Conservation (phyloP, 2,888 invertebrate species). For the Nipponacmea schrenckii region DNA sequence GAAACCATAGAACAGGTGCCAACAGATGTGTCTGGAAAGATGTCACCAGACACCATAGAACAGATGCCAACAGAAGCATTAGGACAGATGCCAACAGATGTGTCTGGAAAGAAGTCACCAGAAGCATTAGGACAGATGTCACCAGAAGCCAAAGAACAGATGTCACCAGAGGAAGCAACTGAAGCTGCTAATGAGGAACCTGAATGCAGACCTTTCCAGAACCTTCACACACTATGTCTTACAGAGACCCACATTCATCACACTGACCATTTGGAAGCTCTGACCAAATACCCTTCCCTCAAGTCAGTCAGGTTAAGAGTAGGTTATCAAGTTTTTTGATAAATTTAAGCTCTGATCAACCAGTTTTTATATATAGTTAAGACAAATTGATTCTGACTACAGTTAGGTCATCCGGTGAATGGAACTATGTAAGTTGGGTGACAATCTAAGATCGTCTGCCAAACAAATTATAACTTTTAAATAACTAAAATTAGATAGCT, state of each 20-base stretch:
- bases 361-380: neutral
- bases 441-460: neutral
- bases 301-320: conserved; percentile 53
- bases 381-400: neutral
- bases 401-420: neutral
- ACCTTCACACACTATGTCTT: conserved; percentile 48
- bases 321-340: conserved; percentile 7
- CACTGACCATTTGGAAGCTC: conserved; percentile 46
- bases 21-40: too few relatives aligned
- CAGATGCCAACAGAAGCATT: too few relatives aligned
- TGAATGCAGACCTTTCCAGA: conserved; percentile 34
- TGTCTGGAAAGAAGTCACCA: too few relatives aligned
- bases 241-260: conserved; percentile 51
- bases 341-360: neutral
- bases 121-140: neutral
- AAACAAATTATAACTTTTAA: too few relatives aligned
- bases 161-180: neutral
- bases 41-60: too few relatives aligned
- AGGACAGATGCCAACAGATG: too few relatives aligned
- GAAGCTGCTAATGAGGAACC: too few relatives aligned
- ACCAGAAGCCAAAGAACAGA: neutral
- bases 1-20: too few relatives aligned
- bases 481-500: too few relatives aligned
- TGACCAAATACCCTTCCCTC: conserved; percentile 48
- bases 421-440: neutral